Base-by-base conservation (phyloP, 2,888 invertebrate species). In the Leptogaster cylindrica region DNA sequence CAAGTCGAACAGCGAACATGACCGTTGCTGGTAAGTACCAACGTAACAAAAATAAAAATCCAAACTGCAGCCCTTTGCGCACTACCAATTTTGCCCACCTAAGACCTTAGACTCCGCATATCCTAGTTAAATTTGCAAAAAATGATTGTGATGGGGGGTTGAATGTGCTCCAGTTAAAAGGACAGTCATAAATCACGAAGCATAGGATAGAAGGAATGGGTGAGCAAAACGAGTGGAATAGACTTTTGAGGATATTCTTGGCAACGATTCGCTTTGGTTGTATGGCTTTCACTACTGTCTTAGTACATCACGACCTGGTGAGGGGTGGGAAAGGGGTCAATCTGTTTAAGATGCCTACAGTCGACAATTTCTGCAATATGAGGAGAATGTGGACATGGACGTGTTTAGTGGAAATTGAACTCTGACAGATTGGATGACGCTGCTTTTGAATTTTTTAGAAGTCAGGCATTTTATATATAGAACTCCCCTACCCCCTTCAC, bases 11-110 rank as follows among this genome's bases (percentile, higher is more conserved):
- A 18, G 82, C 83, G 71, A 84, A 85, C 73, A 83, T 86, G 77
- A 84, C 83, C n/a, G 83, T 86, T 28, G 83, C 84, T 73, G 85
- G 86, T 86, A 77, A 82, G 82, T n/a, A n/a, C n/a, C n/a, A n/a
- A n/a, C n/a, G 18, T 10, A 10, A 20, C 39, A 58, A 33, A n/a
- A n/a, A 3, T n/a, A 25, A 14, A 36, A n/a, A 48, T 48, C 5
- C 10, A 5, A 48, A 48, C 28, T 36, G 12, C 31, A 20, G 48
- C 10, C 28, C 7, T 10, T n/a, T 51, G 8, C 41, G 16, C 16
- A 10, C 31, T 8, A 31, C 7, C 8, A 39, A 20, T 10, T 16
- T 41, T n/a, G 0, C 23, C 61, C 44, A 27, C 25, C 14, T 61
- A 12, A 4, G 14, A 27, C 16, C 14, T 18, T 10, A 28, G 23